These are phyloP conservation scores for Cydia splendana DNA, from an alignment of 1,140 invertebrate species.

Conservation along the genomic window DNA sequence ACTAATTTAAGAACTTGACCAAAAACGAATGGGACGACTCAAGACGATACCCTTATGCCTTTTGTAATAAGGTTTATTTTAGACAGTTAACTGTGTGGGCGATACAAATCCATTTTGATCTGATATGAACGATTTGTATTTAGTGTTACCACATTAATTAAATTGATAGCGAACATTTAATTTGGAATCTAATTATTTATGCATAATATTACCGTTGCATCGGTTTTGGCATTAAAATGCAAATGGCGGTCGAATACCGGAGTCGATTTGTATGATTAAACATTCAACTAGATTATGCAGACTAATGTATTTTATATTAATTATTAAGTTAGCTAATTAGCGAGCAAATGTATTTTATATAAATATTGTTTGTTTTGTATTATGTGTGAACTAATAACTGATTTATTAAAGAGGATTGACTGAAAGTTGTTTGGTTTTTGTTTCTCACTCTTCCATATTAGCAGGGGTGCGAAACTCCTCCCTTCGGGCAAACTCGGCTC, in stretches of 20 bases:
- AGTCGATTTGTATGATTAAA: slow-evolving; percentile 5
- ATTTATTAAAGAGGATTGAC: slow-evolving; percentile 12
- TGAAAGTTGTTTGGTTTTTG: background rate
- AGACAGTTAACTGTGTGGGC: too few species aligned
- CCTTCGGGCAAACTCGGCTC: too few species aligned
- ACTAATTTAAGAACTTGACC: too few species aligned
- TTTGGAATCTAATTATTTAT: background rate
- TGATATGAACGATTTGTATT: background rate
- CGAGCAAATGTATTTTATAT: slow-evolving; percentile 16
- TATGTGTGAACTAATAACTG: slow-evolving; percentile 22
- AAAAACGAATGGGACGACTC: too few species aligned
- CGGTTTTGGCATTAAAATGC: background rate
- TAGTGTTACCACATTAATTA: background rate
- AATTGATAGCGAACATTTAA: background rate
- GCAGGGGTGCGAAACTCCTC: too few species aligned
- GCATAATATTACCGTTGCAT: slow-evolving; percentile 10
- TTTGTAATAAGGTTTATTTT: too few species aligned
- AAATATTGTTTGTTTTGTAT: slow-evolving; percentile 18
- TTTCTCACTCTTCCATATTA: too few species aligned
- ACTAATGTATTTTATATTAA: slow-evolving; percentile 7
- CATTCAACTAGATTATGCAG: slow-evolving; percentile 3
- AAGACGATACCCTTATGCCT: too few species aligned
- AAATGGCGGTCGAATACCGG: background rate
- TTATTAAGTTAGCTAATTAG: slow-evolving; percentile 2
- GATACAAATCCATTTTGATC: background rate